Evolutionary conservation across 1,140 invertebrate genomes (phyloP).

Genomic region (Eriocheir sinensis): DNA sequence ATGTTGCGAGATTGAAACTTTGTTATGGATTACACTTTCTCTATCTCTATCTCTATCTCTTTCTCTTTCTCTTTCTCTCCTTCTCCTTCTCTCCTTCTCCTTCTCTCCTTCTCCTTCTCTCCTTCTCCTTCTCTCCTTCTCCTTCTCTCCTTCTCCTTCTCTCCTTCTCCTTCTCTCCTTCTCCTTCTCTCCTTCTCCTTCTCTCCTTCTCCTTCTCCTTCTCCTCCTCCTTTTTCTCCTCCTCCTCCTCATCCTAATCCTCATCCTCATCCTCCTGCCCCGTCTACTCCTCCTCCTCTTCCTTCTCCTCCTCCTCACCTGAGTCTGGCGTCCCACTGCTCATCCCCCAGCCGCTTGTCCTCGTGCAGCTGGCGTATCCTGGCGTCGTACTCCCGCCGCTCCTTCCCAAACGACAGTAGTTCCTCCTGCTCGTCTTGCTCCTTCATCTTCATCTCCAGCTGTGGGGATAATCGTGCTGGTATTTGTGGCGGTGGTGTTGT

Average conservation of each 20-base stretch:
- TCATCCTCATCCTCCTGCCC: background rate
- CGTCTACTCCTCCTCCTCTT: slow-evolving; percentile 25
- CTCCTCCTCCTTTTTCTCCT: too few relatives aligned
- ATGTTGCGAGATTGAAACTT: too few relatives aligned
- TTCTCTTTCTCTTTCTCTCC: background rate
- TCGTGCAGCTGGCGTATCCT: slow-evolving; percentile 60
- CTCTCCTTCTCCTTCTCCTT: background rate
- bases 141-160: background rate
- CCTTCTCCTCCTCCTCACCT: slow-evolving; percentile 67
- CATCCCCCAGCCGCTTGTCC: slow-evolving; percentile 36
- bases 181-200: background rate
- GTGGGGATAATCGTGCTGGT: background rate
- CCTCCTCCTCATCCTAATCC: background rate
- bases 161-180: background rate
- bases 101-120: background rate
- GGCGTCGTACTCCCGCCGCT: slow-evolving; percentile 63
- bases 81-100: background rate
- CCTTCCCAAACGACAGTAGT: slow-evolving; percentile 42
- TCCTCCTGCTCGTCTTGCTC: slow-evolving; percentile 72
- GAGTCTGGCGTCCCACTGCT: slow-evolving; percentile 65
- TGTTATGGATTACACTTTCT: too few relatives aligned
- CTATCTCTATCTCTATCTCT: background rate
- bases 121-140: background rate
- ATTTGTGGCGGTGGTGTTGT: too few relatives aligned
- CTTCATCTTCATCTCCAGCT: slow-evolving; percentile 70